Evolutionary conservation across 2,113 vertebrate genomes (phyloP).

Genomic region (Bufo bufo): DNA sequence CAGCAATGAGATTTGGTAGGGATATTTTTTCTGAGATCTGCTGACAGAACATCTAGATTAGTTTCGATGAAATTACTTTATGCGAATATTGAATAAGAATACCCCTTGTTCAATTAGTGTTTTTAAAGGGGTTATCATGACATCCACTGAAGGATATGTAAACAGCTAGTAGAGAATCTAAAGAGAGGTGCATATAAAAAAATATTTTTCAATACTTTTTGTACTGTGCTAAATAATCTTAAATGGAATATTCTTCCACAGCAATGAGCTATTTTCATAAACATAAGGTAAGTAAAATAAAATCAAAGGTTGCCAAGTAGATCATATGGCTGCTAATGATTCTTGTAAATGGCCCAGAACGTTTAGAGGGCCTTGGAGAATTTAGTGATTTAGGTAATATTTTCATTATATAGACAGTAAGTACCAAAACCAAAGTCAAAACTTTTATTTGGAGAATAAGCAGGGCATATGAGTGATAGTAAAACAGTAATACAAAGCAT

Average conservation of each 20-base stretch:
- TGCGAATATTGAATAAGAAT: background rate
- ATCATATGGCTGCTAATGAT: conserved; percentile 7
- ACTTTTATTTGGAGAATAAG: background rate
- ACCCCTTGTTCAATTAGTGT: background rate
- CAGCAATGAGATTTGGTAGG: background rate
- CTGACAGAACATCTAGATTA: background rate
- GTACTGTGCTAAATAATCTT: background rate
- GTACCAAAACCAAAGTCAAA: background rate
- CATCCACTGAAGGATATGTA: no score
- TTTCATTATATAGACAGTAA: background rate
- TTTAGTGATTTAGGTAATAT: background rate
- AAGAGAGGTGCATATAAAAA: no score
- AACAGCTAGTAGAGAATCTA: no score
- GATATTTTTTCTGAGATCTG: background rate
- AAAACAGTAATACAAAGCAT: background rate
- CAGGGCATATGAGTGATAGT: background rate
- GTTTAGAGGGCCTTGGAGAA: background rate
- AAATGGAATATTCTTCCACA: background rate
- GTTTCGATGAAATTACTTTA: background rate
- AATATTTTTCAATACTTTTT: no score
- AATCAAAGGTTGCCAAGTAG: background rate
- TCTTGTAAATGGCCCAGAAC: background rate
- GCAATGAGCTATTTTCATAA: background rate
- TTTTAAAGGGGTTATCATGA: background rate
- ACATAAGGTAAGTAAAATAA: background rate